phyloP scores from a whole-genome alignment of 2,797 vertebrate species.

The Hypotaenidia philippensis region DNA sequence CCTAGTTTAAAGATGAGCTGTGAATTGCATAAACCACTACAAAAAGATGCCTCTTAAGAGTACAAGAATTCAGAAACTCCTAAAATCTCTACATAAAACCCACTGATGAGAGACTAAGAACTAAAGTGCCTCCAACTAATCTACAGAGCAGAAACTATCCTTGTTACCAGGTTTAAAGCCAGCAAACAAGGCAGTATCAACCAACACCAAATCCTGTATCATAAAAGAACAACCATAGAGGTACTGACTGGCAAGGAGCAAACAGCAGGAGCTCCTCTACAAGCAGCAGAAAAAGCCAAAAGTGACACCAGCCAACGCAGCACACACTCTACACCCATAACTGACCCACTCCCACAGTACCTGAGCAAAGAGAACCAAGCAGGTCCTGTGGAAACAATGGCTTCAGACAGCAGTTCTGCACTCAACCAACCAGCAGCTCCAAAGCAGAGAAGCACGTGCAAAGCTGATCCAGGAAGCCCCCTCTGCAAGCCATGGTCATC shows the following conservation, averaged over 20 bases:
- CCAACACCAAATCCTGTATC: not conserved
- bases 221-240: not conserved
- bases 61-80: not conserved
- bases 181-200: rapidly evolving
- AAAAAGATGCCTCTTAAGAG: not conserved
- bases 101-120: not conserved
- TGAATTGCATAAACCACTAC: not conserved
- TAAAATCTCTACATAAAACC: not conserved
- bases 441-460: not conserved
- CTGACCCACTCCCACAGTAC: not conserved
- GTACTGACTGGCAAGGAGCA: not conserved
- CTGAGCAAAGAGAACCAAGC: not conserved
- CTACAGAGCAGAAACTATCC: not conserved
- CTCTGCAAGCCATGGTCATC: not conserved
- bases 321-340: rapidly evolving
- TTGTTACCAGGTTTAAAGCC: not conserved
- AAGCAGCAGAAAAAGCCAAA: not conserved
- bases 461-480: not conserved
- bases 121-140: not conserved
- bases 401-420: rapidly evolving
- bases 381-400: rapidly evolving
- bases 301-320: not conserved
- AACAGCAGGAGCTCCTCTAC: not conserved
- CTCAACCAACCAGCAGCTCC: not conserved
- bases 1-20: not conserved